Evolutionary conservation across 1,140 invertebrate species (phyloP), one percentile per base, ranked within the genome.

Genomic region (Myzus persicae): DNA sequence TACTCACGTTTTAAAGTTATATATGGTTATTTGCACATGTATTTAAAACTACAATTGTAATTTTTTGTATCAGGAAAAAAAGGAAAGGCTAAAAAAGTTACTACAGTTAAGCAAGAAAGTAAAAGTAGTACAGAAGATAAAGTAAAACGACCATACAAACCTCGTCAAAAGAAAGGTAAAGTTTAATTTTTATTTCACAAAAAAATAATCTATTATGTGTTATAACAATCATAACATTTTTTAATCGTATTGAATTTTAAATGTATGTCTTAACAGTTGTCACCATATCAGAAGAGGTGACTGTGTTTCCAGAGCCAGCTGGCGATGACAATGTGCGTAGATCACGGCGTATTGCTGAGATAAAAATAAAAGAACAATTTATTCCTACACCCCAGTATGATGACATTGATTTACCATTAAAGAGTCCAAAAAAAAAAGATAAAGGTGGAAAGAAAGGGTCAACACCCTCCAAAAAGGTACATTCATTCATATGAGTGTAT

Each of bases 321-420:
- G 20, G 81, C 11, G 38, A 48, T 38, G 91, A 93, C 4, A 93
- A 93, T 38, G 54, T 51, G 2, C 91, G 91, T 85, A 44, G 91
- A 40, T 93, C 91, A 84, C 85, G 91, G 20, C 91, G 91, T 93
- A 93, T 93, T 93, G 91, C 91, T 93, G 91, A 93, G 54, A 93
- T 93, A 11, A 93, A 93, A 54, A 93, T 93, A 42, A 93, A 93
- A 84, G 91, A 93, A 85, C 91, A 93, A 54, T 67, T 85, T 46
- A 51, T 93, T 40, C 91, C 91, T n/a, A 31, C 44, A n/a, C n/a
- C 26, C 40, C 42, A 40, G 6, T 93, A 93, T 93, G 91, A 93
- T 85, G 81, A 93, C 42, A 82, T 84, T 85, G 91, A 93, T 84
- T 38, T 40, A 51, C 46, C 76, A 40, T 5, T 84, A 22, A 93